Percentiles rank a stretch among this genome's conserved stretches.
Evolutionary conservation across 2,797 vertebrate species (phyloP).

Genomic region (Coreius guichenoti): DNA sequence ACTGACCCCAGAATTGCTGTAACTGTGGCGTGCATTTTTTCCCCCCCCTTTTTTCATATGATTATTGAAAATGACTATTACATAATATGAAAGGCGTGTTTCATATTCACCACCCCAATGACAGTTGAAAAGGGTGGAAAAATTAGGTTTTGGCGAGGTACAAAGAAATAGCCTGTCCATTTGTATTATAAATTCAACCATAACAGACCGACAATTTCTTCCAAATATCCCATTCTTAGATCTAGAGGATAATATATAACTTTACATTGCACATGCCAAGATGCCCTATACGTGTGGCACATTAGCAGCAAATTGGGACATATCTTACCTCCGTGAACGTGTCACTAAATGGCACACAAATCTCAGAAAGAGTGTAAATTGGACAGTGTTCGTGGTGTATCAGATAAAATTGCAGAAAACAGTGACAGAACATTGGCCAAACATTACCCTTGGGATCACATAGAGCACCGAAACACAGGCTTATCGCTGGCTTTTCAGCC

Average conservation of each 20-base stretch:
- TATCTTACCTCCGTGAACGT: slow-evolving; percentile 68
- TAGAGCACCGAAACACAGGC: slow-evolving; percentile 26
- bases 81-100: background rate
- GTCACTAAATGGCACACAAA: slow-evolving; percentile 49
- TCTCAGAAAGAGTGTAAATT: slow-evolving; percentile 50
- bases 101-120: background rate
- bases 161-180: slow-evolving; percentile 68
- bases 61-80: background rate
- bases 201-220: slow-evolving; percentile 70
- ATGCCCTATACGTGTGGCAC: slow-evolving; percentile 62
- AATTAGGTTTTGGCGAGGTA: slow-evolving; percentile 65
- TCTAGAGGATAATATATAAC: slow-evolving; percentile 65
- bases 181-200: slow-evolving; percentile 74
- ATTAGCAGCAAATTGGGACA: slow-evolving; percentile 71
- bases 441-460: slow-evolving; percentile 55
- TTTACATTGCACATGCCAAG: slow-evolving; percentile 54
- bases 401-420: slow-evolving; percentile 63
- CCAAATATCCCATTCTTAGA: slow-evolving; percentile 69
- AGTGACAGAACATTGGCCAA: slow-evolving; percentile 55
- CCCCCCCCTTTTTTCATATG: background rate
- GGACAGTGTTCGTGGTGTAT: slow-evolving; percentile 43
- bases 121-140: slow-evolving; percentile 9
- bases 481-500: slow-evolving; percentile 40
- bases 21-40: no score
- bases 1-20: no score